These are phyloP conservation scores for Acrobeloides nanus DNA, from an alignment of 2,888 invertebrate species.

Conservation along the genomic window DNA sequence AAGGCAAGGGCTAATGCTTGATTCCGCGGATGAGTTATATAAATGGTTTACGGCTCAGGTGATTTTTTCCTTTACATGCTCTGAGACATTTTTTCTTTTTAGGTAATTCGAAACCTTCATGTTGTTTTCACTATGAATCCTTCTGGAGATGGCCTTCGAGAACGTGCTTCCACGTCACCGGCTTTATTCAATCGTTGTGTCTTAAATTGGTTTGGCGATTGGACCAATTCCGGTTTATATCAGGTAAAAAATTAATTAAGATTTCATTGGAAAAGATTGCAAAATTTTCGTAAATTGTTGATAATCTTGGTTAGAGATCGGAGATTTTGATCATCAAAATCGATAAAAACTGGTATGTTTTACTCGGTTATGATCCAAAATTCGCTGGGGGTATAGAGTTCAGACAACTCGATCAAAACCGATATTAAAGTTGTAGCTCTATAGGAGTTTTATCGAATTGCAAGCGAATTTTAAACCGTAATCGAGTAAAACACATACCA, in stretches of 20 bases:
- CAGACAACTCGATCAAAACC: no score
- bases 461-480: no score
- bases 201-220: constrained; percentile 98
- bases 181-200: constrained; percentile 98
- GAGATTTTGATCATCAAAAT: no score
- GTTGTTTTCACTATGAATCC: constrained; percentile 99
- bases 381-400: no score
- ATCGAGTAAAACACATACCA: no score
- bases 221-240: constrained; percentile 79
- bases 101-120: constrained; percentile 97
- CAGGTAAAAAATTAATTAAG: constrained; percentile 25
- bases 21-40: constrained; percentile 94
- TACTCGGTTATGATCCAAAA: no score
- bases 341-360: no score
- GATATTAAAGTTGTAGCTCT: no score
- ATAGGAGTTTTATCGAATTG: no score
- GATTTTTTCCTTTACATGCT: background rate
- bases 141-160: constrained; percentile 92
- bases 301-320: no score
- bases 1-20: constrained; percentile 92
- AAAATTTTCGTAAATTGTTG: background rate
- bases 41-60: constrained; percentile 89
- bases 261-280: no score
- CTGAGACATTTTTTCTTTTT: constrained; percentile 50
- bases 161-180: constrained; percentile 95